These are phyloP conservation scores for Stictonetta naevosa DNA, from an alignment of 2,113 vertebrate genomes.

Conservation along the genomic window DNA sequence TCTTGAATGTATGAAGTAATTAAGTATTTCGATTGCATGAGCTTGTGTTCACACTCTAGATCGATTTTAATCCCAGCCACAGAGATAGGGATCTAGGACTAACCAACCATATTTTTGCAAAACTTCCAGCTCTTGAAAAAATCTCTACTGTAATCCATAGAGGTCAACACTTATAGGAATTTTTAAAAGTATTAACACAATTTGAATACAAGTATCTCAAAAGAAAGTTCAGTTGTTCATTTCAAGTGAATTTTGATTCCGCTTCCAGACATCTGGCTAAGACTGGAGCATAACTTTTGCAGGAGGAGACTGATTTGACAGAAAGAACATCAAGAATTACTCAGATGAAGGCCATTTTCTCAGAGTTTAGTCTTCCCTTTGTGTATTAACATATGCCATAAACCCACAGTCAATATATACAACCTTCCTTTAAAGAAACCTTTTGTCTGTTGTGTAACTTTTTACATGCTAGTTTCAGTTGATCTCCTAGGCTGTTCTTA, in stretches of 20 bases:
- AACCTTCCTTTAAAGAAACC: not conserved
- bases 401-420: slow-evolving; percentile 13
- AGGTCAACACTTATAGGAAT: slow-evolving; percentile 40
- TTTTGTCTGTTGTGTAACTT: not conserved
- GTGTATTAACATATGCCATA: slow-evolving; percentile 16
- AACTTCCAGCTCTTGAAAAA: slow-evolving; percentile 15
- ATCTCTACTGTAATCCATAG: slow-evolving; percentile 16
- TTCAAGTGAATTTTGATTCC: slow-evolving; percentile 28
- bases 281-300: slow-evolving; percentile 15
- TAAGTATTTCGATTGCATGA: slow-evolving; percentile 12
- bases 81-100: not conserved
- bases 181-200: slow-evolving; percentile 45
- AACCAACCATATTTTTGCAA: not conserved
- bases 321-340: slow-evolving; percentile 13
- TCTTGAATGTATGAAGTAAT: slow-evolving; percentile 22
- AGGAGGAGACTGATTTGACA: not conserved
- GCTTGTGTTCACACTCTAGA: not conserved
- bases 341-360: slow-evolving; percentile 11
- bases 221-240: slow-evolving; percentile 50
- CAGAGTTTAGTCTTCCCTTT: slow-evolving; percentile 21
- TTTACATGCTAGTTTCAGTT: slow-evolving; percentile 38
- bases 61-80: slow-evolving; percentile 2
- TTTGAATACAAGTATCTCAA: slow-evolving; percentile 7
- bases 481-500: slow-evolving; percentile 55
- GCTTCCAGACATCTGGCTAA: slow-evolving; percentile 15